These are phyloP conservation scores for Plebejus anna DNA, from an alignment of 2,888 invertebrate genomes.

Conservation along the genomic window DNA sequence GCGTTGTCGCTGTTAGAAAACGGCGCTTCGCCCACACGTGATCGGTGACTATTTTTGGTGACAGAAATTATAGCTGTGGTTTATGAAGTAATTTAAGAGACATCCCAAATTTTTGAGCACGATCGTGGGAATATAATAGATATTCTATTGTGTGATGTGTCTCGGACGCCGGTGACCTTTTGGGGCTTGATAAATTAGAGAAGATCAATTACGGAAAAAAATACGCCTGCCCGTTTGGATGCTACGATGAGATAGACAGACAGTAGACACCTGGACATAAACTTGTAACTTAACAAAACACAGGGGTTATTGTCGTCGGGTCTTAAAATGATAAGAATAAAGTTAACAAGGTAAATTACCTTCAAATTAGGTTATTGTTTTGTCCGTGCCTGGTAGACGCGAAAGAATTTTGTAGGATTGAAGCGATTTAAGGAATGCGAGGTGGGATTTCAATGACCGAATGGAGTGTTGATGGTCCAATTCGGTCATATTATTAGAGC, in stretches of 20 bases:
- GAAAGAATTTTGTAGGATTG: not conserved
- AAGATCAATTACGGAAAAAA: too few species aligned
- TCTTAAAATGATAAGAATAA: not conserved
- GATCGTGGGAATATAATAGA: too few species aligned
- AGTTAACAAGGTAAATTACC: not conserved
- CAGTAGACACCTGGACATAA: too few species aligned
- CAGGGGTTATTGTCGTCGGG: too few species aligned
- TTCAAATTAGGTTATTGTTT: not conserved
- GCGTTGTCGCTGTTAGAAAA: not conserved
- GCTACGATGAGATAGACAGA: too few species aligned
- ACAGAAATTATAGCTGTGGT: not conserved
- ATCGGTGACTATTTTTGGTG: not conserved
- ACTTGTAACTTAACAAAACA: too few species aligned
- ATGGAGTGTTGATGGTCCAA: not conserved
- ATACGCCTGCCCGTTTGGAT: too few species aligned
- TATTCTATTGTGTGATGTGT: too few species aligned
- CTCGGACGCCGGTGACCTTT: too few species aligned
- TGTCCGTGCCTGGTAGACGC: not conserved
- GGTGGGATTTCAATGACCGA: not conserved
- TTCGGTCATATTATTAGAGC: not conserved
- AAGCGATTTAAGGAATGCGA: not conserved
- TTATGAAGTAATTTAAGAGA: too few species aligned
- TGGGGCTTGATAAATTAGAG: too few species aligned
- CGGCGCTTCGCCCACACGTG: slow-evolving; percentile 4
- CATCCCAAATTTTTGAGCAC: too few species aligned